Conservation (phyloP, 2,797 vertebrate genomes). For the Zenarchopterus dispar region DNA sequence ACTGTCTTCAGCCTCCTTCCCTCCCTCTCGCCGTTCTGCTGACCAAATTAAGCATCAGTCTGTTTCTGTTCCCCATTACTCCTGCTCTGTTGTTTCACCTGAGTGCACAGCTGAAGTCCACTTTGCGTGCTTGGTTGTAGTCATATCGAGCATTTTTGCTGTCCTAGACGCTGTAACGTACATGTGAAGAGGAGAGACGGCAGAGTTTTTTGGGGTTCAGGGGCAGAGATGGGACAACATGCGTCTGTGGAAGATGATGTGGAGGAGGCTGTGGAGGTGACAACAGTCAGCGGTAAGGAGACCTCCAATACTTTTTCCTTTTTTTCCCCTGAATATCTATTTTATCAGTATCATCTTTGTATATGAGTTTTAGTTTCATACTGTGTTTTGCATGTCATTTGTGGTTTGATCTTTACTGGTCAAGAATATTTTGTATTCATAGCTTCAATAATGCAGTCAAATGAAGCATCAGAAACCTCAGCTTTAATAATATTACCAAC, state of each 20-base stretch:
- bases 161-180: slow-evolving; percentile 16
- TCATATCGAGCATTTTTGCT: slow-evolving; percentile 20
- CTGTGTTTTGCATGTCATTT: too few relatives aligned
- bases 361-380: too few relatives aligned
- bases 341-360: too few relatives aligned
- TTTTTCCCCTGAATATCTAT: neutral
- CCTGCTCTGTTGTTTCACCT: slow-evolving; percentile 15
- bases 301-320: fast-evolving
- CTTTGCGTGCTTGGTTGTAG: neutral
- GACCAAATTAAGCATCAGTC: slow-evolving; percentile 50
- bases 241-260: slow-evolving; percentile 24
- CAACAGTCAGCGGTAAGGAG: slow-evolving; percentile 41
- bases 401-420: too few relatives aligned
- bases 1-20: slow-evolving; percentile 31
- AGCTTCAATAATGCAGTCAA: too few relatives aligned
- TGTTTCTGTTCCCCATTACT: slow-evolving; percentile 38
- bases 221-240: slow-evolving; percentile 49
- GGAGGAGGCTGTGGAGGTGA: slow-evolving; percentile 40
- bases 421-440: too few relatives aligned
- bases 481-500: too few relatives aligned
- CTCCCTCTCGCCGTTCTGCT: slow-evolving; percentile 40
- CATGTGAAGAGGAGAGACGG: slow-evolving; percentile 33
- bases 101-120: neutral
- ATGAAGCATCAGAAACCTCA: too few relatives aligned
- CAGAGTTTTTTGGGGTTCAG: slow-evolving; percentile 20